These are phyloP conservation scores for Rana temporaria DNA, from an alignment of 2,113 vertebrate species.

Conservation along the genomic window DNA sequence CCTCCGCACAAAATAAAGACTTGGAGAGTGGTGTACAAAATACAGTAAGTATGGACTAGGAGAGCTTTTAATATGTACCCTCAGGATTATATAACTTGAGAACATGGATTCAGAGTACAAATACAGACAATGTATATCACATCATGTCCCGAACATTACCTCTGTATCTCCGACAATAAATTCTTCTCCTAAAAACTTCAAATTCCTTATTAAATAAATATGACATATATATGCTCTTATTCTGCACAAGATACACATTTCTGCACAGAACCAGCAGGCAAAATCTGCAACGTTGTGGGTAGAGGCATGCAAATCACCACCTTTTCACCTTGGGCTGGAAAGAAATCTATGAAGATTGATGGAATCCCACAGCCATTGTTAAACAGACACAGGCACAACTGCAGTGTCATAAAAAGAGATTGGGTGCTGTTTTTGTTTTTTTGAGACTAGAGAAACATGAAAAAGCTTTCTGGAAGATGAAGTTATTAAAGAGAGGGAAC, in stretches of 20 bases:
- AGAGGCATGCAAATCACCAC: constrained; percentile 16
- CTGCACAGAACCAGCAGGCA: not conserved
- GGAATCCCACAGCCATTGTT: not conserved
- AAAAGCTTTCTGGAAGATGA: constrained; percentile 32
- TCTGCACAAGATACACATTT: not conserved
- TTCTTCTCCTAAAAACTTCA: no score
- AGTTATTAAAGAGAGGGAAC: constrained; percentile 40
- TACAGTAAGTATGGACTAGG: no score
- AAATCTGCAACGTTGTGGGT: not conserved
- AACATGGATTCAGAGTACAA: no score
- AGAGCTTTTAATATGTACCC: no score
- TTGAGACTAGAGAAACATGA: constrained; percentile 17
- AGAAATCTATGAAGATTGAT: constrained; percentile 11
- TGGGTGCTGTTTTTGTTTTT: constrained; percentile 17
- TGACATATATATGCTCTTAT: no score
- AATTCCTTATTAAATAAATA: no score
- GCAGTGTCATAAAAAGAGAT: constrained; percentile 6
- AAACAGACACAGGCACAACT: not conserved
- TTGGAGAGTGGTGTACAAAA: no score
- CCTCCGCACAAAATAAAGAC: no score
- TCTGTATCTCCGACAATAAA: no score
- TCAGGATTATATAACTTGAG: no score
- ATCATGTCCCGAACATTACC: no score
- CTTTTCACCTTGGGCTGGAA: constrained; percentile 14
- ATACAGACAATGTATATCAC: no score